Conservation (phyloP, 2,888 invertebrate species). For the Parthenolecanium corni region DNA sequence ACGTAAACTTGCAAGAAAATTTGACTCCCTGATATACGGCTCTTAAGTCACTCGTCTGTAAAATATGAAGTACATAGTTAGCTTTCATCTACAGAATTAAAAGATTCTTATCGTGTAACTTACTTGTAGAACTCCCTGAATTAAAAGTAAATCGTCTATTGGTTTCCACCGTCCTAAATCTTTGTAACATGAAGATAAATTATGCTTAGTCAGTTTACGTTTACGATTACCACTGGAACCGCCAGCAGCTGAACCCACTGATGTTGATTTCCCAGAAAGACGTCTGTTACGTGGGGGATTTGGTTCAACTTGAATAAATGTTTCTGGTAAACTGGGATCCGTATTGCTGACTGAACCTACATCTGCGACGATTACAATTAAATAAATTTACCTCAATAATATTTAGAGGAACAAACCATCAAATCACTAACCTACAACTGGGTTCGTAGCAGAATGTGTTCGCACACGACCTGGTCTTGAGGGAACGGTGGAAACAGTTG, state of each 20-base stretch:
- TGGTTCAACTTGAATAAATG: not conserved
- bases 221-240: conserved; percentile 9
- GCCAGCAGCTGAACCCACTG: not conserved
- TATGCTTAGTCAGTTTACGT: conserved; percentile 15
- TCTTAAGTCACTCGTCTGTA: conserved; percentile 48
- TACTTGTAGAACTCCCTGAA: conserved; percentile 84
- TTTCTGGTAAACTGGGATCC: not conserved
- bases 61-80: too few relatives aligned
- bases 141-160: conserved; percentile 86
- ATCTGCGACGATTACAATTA: not conserved
- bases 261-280: not conserved
- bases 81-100: not conserved
- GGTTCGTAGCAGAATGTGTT: conserved; percentile 39
- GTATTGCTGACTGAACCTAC: not conserved
- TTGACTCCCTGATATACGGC: conserved; percentile 79
- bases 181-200: conserved; percentile 55
- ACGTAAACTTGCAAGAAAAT: conserved; percentile 88
- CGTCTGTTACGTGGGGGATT: not conserved
- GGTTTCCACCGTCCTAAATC: conserved; percentile 94
- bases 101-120: not conserved
- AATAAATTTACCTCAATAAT: not conserved
- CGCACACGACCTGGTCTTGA: conserved; percentile 37
- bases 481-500: conserved; percentile 35
- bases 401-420: not conserved
- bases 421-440: conserved; percentile 9